phyloP scores from a whole-genome alignment of 2,797 vertebrate genomes.

The Alcedo atthis region DNA sequence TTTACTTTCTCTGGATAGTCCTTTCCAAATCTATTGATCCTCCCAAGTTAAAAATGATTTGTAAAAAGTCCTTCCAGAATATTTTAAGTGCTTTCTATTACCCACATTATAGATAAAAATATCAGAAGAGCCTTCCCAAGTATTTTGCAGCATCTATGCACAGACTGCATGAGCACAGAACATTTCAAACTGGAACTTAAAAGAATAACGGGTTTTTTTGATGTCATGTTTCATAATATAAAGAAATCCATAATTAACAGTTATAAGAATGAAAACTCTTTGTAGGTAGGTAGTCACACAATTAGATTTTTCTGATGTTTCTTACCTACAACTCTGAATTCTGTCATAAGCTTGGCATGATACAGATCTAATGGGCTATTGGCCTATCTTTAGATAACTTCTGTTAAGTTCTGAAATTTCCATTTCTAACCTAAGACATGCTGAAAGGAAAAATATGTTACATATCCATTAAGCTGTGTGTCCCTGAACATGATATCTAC shows the following conservation, averaged over 20 bases:
- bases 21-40: not conserved
- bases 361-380: not conserved
- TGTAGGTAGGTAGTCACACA: not conserved
- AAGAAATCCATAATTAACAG: not conserved
- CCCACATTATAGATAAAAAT: not conserved
- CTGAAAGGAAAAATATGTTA: not conserved
- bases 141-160: not conserved
- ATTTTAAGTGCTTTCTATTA: not conserved
- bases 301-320: not conserved
- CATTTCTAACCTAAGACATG: not conserved
- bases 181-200: not conserved
- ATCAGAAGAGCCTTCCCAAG: not conserved
- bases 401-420: not conserved
- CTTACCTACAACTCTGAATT: not conserved
- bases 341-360: not conserved
- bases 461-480: not conserved
- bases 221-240: not conserved
- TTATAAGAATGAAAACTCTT: not conserved
- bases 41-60: not conserved
- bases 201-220: not conserved
- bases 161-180: not conserved
- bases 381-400: not conserved
- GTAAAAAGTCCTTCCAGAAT: not conserved
- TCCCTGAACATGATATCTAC: not conserved
- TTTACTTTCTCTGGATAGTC: not conserved